Conservation (phyloP, 2,113 vertebrate species). For the Zapus hudsonius region DNA sequence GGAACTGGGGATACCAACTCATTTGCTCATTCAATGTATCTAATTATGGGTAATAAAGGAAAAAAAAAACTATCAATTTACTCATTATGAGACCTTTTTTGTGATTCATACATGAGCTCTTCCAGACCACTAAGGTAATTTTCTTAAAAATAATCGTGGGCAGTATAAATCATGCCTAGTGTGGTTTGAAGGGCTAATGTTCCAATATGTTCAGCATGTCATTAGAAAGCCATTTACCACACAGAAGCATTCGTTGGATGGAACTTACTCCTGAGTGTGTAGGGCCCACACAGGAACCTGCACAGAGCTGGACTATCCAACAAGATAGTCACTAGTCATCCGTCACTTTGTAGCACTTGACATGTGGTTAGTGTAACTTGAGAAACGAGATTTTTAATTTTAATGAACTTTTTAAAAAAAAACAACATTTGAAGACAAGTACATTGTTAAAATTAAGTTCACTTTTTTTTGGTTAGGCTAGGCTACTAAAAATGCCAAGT, state of each 20-base stretch:
- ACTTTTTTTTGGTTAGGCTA: background rate
- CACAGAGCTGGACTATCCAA: background rate
- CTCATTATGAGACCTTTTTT: background rate
- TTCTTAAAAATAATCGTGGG: constrained; percentile 29
- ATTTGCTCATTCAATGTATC: too few species aligned
- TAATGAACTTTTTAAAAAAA: constrained; percentile 14
- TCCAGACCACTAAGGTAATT: background rate
- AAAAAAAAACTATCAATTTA: background rate
- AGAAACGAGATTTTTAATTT: background rate
- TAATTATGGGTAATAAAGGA: too few species aligned
- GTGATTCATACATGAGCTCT: background rate
- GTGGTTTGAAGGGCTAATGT: background rate
- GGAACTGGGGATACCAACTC: too few species aligned
- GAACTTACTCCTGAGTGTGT: background rate
- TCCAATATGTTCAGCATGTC: background rate
- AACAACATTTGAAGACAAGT: constrained; percentile 33
- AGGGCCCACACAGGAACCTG: background rate
- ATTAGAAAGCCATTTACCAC: background rate
- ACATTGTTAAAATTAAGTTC: constrained; percentile 26
- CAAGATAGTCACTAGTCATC: background rate
- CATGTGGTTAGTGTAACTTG: background rate
- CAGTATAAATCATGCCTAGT: background rate
- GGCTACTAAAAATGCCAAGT: background rate
- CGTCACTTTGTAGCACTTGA: background rate
- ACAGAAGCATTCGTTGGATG: background rate